Conservation (phyloP, 2,113 vertebrate genomes). For the Scopus umbretta region DNA sequence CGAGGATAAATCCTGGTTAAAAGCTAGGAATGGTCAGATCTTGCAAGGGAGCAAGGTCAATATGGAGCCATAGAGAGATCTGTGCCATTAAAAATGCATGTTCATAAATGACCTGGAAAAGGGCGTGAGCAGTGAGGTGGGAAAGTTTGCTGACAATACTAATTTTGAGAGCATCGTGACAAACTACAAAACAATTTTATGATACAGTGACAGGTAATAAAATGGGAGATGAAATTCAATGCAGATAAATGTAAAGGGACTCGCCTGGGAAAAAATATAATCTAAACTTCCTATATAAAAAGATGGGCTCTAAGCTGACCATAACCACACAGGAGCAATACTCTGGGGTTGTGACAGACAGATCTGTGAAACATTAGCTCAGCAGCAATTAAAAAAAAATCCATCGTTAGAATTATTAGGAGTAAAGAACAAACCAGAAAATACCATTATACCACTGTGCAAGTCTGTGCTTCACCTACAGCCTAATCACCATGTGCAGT, state of each 20-base stretch:
- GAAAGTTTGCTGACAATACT: background rate
- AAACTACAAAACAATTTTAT: slow-evolving; percentile 20
- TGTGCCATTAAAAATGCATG: background rate
- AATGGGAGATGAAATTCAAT: background rate
- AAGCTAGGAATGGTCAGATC: background rate
- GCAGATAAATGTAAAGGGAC: background rate
- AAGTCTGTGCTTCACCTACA: background rate
- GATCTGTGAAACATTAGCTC: background rate
- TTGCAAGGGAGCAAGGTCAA: background rate
- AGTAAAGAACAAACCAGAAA: background rate
- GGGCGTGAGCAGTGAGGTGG: background rate
- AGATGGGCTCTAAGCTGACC: background rate
- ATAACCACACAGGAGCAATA: background rate
- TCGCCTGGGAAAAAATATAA: background rate
- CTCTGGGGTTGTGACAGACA: background rate
- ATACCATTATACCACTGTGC: background rate
- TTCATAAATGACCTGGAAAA: slow-evolving; percentile 4
- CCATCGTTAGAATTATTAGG: too few species aligned
- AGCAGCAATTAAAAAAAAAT: background rate
- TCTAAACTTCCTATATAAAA: background rate
- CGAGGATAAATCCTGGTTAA: background rate
- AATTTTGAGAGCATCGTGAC: background rate
- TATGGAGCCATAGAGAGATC: background rate
- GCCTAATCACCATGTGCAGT: background rate
- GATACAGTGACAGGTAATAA: background rate